These are phyloP conservation scores for Galemys pyrenaicus DNA, from an alignment of 2,113 vertebrate species.

Conservation along the genomic window DNA sequence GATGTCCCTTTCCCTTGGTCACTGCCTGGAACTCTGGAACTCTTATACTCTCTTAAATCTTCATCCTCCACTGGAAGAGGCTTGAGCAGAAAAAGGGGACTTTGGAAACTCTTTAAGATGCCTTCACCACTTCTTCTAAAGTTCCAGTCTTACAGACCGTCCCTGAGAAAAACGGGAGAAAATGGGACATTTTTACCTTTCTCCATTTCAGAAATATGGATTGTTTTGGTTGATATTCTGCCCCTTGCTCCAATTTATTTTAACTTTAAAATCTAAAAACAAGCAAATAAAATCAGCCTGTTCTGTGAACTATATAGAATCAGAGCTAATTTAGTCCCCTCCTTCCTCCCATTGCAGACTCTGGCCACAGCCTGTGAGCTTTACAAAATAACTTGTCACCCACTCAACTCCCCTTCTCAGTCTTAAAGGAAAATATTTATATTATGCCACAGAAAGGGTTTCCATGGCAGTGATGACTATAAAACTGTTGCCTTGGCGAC, in stretches of 20 bases:
- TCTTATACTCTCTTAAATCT: not conserved
- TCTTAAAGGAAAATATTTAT: conserved; percentile 88
- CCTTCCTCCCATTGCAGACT: conserved; percentile 20
- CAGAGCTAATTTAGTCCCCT: conserved; percentile 78
- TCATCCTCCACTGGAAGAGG: not conserved
- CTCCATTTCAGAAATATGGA: not conserved
- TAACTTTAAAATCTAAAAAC: conserved; percentile 50
- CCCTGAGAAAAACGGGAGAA: conserved; percentile 34
- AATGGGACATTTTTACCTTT: conserved; percentile 16
- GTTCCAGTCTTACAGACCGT: not conserved
- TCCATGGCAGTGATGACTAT: conserved; percentile 87
- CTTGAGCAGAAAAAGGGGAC: not conserved
- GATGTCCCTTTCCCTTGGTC: not conserved
- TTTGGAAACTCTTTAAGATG: not conserved
- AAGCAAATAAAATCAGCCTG: conserved; percentile 63
- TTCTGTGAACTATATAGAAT: not conserved
- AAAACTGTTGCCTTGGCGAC: conserved; percentile 85
- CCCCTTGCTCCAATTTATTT: not conserved
- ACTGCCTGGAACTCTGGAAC: not conserved
- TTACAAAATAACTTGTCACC: conserved; percentile 86
- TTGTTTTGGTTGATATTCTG: conserved; percentile 28
- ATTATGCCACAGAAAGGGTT: conserved; percentile 87
- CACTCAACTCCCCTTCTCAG: conserved; percentile 83
- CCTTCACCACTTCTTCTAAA: too few relatives aligned
- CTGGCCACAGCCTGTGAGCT: conserved; percentile 61